Evolutionary conservation across 1,140 invertebrate species (phyloP), one percentile per base, ranked within the genome.

Genomic region (Apolygus lucorum): DNA sequence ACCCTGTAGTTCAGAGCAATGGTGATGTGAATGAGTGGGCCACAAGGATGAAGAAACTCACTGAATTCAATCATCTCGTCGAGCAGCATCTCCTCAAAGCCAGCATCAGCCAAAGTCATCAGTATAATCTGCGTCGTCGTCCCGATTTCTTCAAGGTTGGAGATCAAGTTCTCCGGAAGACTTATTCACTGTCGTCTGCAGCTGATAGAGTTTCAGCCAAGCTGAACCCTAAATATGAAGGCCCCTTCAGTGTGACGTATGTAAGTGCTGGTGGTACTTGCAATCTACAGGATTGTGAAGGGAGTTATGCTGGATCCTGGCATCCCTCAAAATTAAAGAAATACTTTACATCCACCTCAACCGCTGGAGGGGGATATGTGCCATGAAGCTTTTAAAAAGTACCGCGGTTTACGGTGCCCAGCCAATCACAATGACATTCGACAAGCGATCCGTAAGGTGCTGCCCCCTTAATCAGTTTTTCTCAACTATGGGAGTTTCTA

Each of bases 291-390:
- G 34, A 49, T 17, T 11, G 34, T 49, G 8, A 49, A 49, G 34
- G 34, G 8, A 49, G 34, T 8, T 17, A 49, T 11, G 34, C 34
- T n/a, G n/a, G n/a, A n/a, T n/a, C n/a, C n/a, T n/a, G n/a, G n/a
- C n/a, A n/a, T n/a, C n/a, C n/a, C n/a, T 49, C 34, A 49, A 49
- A 49, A 49, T 49, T 49, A 49, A 49, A 49, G 34, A 49, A 49
- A 49, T 49, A 49, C 34, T 49, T 17, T 49, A 8, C 34, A 11
- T 49, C 34, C 34, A 49, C 34, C 34, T 49, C 34, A 49, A 49
- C 34, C 34, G 34, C 34, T 49, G 34, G 34, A 49, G 34, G 34
- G 34, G 34, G 34, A 49, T n/a, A n/a, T n/a, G n/a, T n/a, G n/a
- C n/a, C n/a, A n/a, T n/a, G n/a, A n/a, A n/a, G n/a, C n/a, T n/a